These are phyloP conservation scores for Cepaea nemoralis DNA, from an alignment of 1,140 invertebrate species.

Conservation along the genomic window DNA sequence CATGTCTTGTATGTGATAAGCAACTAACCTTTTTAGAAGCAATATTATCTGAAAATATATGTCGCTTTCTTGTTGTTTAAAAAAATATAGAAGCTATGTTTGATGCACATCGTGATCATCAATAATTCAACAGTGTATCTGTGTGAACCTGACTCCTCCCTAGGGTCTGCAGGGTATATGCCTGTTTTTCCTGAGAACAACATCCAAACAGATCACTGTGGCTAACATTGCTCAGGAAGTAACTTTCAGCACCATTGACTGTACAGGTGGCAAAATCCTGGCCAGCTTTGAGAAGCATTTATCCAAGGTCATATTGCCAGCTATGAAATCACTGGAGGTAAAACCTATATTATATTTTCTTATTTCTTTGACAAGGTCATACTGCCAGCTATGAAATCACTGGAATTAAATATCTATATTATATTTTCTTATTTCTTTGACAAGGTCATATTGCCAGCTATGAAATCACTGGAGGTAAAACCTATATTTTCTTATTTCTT, in stretches of 20 bases:
- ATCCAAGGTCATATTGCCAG: slow-evolving; percentile 84
- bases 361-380: too few relatives aligned
- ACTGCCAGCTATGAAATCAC: too few relatives aligned
- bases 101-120: background rate
- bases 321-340: slow-evolving; percentile 72
- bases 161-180: slow-evolving; percentile 86
- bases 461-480: too few relatives aligned
- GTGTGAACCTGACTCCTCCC: slow-evolving; percentile 34
- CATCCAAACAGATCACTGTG: slow-evolving; percentile 83
- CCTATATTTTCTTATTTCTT: too few relatives aligned
- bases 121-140: too few relatives aligned
- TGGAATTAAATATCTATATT: too few relatives aligned
- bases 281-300: slow-evolving; percentile 88
- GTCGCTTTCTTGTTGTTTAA: too few relatives aligned
- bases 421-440: too few relatives aligned
- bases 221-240: slow-evolving; percentile 86
- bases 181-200: slow-evolving; percentile 88
- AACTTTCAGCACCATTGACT: slow-evolving; percentile 87
- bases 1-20: too few relatives aligned
- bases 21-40: too few relatives aligned
- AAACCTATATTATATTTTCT: background rate
- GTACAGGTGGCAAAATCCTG: slow-evolving; percentile 83
- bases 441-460: too few relatives aligned
- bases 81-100: background rate
- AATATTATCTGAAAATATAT: too few relatives aligned